Conservation (phyloP, 2,888 invertebrate genomes). For the Thereva nobilitata region DNA sequence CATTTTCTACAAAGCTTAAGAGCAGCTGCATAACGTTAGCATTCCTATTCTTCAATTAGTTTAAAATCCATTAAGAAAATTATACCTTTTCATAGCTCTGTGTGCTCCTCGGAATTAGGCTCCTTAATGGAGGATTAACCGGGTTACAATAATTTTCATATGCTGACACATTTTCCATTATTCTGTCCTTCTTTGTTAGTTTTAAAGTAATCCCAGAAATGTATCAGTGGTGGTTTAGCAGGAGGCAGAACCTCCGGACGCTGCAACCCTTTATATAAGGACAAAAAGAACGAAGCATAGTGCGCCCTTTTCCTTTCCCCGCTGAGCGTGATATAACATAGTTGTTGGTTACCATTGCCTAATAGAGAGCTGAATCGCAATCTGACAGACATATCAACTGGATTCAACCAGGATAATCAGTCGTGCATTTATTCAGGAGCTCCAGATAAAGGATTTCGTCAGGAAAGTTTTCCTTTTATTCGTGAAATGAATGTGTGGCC, state of each 20-base stretch:
- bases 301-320: too few relatives aligned
- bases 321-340: background rate
- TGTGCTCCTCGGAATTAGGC: background rate
- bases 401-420: background rate
- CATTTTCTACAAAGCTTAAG: conserved; percentile 9
- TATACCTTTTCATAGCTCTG: conserved; percentile 21
- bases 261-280: too few relatives aligned
- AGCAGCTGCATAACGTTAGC: conserved; percentile 17
- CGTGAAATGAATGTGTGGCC: conserved; percentile 13
- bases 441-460: background rate
- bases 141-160: conserved; percentile 11
- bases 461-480: conserved; percentile 3
- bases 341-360: background rate
- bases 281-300: too few relatives aligned
- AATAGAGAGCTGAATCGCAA: background rate
- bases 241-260: too few relatives aligned
- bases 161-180: conserved; percentile 12
- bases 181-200: background rate
- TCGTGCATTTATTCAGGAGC: conserved; percentile 10
- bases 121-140: conserved; percentile 15
- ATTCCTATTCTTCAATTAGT: conserved; percentile 19
- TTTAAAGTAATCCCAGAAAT: background rate
- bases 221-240: background rate
- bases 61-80: conserved; percentile 36
- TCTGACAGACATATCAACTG: background rate